Percentiles rank a stretch among this genome's conserved stretches.
These are phyloP conservation scores for Cardinalis cardinalis DNA, from an alignment of 2,113 vertebrate species.

Conservation along the genomic window DNA sequence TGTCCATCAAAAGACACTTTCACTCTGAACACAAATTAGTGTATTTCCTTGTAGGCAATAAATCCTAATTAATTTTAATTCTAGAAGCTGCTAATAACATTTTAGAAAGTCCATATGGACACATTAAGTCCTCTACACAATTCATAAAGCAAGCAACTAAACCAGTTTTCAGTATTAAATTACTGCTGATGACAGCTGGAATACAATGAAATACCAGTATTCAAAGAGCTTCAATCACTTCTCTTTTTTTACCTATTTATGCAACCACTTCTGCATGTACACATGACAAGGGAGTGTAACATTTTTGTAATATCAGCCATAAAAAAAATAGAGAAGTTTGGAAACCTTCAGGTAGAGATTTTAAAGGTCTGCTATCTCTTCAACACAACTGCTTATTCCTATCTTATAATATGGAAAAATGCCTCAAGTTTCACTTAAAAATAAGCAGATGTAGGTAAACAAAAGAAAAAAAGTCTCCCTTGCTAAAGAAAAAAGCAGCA, in stretches of 20 bases:
- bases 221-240: background rate
- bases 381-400: background rate
- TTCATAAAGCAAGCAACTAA: slow-evolving; percentile 50
- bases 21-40: slow-evolving; percentile 23
- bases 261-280: background rate
- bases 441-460: background rate
- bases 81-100: slow-evolving; percentile 59
- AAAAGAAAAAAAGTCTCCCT: background rate
- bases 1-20: slow-evolving; percentile 52
- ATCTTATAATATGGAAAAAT: background rate
- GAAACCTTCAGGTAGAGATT: background rate
- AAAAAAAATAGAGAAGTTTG: background rate
- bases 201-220: background rate
- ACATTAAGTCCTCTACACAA: slow-evolving; percentile 44
- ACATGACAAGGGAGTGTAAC: background rate
- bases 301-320: background rate
- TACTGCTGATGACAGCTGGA: background rate
- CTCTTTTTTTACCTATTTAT: background rate
- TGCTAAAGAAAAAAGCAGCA: background rate
- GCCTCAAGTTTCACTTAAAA: background rate
- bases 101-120: slow-evolving; percentile 56
- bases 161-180: slow-evolving; percentile 33
- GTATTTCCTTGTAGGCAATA: slow-evolving; percentile 55
- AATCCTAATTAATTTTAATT: slow-evolving; percentile 64
- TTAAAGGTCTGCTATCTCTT: background rate